phyloP scores from a whole-genome alignment of 35 echinoderm and acorn worm genomes.

The Holothuria glaberrima region DNA sequence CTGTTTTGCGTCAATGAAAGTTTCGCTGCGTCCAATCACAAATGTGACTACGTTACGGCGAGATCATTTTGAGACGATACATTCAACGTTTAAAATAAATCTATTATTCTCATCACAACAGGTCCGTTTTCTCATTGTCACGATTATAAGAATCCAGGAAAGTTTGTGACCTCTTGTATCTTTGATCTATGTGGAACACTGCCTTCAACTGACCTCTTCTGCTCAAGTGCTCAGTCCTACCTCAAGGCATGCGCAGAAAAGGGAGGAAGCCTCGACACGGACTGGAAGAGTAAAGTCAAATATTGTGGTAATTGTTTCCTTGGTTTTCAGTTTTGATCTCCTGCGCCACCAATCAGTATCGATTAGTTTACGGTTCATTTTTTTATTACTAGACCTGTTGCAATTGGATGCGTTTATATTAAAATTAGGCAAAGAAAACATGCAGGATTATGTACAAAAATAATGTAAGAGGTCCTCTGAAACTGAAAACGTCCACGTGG shows the following conservation, averaged over 20 bases:
- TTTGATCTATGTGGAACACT: slow-evolving; percentile 86
- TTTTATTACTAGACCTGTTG: background rate
- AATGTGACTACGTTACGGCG: too few species aligned
- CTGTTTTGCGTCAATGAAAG: too few species aligned
- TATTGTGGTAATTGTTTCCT: slow-evolving; percentile 22
- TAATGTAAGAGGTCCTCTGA: too few species aligned
- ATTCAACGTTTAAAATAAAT: too few species aligned
- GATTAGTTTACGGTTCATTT: background rate
- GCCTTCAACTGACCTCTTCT: slow-evolving; percentile 64
- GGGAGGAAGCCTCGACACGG: slow-evolving; percentile 49
- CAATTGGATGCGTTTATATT: too few species aligned
- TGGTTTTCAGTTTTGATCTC: too few species aligned
- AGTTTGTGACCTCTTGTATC: slow-evolving; percentile 35
- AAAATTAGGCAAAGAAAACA: too few species aligned
- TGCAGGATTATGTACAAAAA: too few species aligned
- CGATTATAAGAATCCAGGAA: slow-evolving; percentile 11
- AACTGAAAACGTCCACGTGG: too few species aligned
- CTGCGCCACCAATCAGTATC: background rate
- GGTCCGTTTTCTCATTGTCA: slow-evolving; percentile 54
- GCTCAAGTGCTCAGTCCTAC: slow-evolving; percentile 67
- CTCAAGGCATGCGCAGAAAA: slow-evolving; percentile 60
- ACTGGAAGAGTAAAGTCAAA: slow-evolving; percentile 42
- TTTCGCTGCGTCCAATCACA: too few species aligned
- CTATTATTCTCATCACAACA: background rate
- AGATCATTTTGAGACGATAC: too few species aligned